These are phyloP conservation scores for Doryteuthis pealeii DNA, from an alignment of 1,140 invertebrate species.

Conservation along the genomic window DNA sequence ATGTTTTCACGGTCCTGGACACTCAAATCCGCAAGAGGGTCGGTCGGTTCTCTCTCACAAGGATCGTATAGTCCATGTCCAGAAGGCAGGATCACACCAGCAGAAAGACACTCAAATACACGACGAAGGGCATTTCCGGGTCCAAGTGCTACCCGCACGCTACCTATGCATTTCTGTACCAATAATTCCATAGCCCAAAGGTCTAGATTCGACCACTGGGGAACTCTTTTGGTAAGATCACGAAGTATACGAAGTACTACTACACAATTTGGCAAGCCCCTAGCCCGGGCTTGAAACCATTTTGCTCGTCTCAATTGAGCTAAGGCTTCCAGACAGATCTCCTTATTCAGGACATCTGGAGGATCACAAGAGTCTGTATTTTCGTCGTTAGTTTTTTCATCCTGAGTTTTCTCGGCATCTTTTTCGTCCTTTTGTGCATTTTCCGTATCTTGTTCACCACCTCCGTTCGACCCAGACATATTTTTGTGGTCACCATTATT, in stretches of 20 bases:
- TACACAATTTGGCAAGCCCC: not conserved
- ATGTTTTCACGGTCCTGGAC: not conserved
- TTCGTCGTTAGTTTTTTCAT: not conserved
- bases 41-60: not conserved
- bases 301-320: not conserved
- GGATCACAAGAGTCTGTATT: not conserved
- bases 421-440: not conserved
- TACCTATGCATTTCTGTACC: not conserved
- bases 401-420: not conserved
- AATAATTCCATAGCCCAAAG: not conserved
- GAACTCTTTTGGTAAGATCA: not conserved
- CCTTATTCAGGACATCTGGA: constrained; percentile 1
- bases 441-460: not conserved
- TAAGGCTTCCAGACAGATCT: not conserved
- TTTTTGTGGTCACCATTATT: constrained; percentile 1
- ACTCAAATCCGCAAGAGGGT: not conserved
- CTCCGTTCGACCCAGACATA: not conserved
- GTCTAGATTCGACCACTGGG: not conserved
- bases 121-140: not conserved
- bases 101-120: constrained; percentile 4
- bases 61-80: not conserved
- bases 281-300: not conserved
- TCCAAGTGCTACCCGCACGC: not conserved
- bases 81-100: not conserved
- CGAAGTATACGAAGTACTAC: not conserved